phyloP scores from a whole-genome alignment of 2,888 invertebrate species.

The Acronicta alni region DNA sequence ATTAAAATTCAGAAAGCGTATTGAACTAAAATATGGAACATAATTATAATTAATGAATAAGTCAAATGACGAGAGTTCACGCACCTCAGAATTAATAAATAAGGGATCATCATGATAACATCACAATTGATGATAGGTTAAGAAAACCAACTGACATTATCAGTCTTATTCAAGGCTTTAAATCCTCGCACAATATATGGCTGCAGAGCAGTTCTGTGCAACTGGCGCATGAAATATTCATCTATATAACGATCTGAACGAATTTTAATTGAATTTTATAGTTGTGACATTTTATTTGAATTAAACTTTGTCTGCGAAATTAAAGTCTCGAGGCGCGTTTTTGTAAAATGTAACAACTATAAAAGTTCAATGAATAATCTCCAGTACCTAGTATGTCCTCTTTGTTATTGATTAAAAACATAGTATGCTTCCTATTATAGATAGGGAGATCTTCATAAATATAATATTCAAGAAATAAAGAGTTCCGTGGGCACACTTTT shows the following conservation, averaged over 20 bases:
- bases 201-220: constrained; percentile 20
- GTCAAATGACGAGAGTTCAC: constrained; percentile 10
- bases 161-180: constrained; percentile 16
- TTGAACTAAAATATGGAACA: constrained; percentile 19
- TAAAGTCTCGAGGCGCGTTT: no score
- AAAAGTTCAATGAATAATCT: background rate
- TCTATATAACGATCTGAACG: constrained; percentile 13
- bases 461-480: constrained; percentile 28
- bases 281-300: background rate
- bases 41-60: background rate
- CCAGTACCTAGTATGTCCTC: background rate
- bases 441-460: constrained; percentile 20
- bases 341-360: background rate
- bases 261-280: constrained; percentile 7
- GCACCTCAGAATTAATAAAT: constrained; percentile 9
- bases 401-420: constrained; percentile 23
- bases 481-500: constrained; percentile 24
- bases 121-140: constrained; percentile 31
- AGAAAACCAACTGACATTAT: constrained; percentile 36
- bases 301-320: no score
- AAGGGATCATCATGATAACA: constrained; percentile 14
- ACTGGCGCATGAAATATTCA: background rate
- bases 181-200: constrained; percentile 2
- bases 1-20: constrained; percentile 16
- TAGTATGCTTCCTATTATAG: constrained; percentile 12